Evolutionary conservation across 1,140 invertebrate genomes (phyloP), one percentile per base, ranked within the genome.

Genomic region (Drosophila tsacasi): DNA sequence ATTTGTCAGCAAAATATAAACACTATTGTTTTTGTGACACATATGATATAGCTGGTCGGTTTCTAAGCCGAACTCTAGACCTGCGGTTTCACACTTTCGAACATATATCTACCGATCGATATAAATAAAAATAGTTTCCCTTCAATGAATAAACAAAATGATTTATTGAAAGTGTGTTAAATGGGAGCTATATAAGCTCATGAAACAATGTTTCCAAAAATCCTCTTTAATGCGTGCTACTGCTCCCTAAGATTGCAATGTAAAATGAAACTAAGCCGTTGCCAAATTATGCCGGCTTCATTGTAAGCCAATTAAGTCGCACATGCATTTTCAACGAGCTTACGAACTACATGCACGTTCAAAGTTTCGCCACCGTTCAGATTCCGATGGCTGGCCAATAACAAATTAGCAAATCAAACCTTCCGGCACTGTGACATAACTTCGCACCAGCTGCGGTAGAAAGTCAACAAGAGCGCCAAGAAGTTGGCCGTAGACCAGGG

Each of bases 321-420:
- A 35, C 23, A 47, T 68, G 49, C 23, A 71, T 71, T 57, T 71
- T 23, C 64, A 35, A 71, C 44, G 39, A 55, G 49, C 64, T 37
- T 12, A 23, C 49, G 21, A n/a, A 17, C 37, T 57, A 55, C 32
- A 55, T 57, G 25, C 49, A 49, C 21, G 49, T 65, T 23, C 21
- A 50, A 67, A 67, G 63, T 71, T 71, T 46, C 30, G 47, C 63
- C 61, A 66, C 69, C 50, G 40, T 5, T 21, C 32, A 25, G 21
- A 15, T 30, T 42, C 42, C 82, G 39, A 76, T 60, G 59, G 44
- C 64, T 60, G 74, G 73, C 72, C 77, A 83, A 84, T 84, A 83
- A 65, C 81, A 87, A 87, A 87, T 87, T 87, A 89, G 79, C 80
- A 75, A 84, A 81, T 89, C 78, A 75, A 81, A 71, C 61, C 84